Base-by-base conservation (phyloP, 1,140 invertebrate species). In the Drosophila pseudoananassae region DNA sequence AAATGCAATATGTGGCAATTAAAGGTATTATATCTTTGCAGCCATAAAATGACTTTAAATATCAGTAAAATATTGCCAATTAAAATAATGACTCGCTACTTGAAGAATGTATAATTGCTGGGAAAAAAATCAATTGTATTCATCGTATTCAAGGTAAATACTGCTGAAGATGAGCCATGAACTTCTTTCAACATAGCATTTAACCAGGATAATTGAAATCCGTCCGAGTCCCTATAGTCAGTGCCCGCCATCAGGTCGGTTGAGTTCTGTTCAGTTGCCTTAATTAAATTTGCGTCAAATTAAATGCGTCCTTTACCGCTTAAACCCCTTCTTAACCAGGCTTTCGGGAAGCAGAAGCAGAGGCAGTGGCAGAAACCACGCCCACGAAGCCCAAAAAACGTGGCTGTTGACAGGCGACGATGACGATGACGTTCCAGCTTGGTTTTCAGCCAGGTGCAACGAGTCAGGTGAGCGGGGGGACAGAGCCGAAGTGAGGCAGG, bases 231-330 rank as follows among this genome's bases (percentile, higher is more conserved):
- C 58, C 12, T n/a, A 50, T 31, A 17, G 27, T n/a, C 58, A 20
- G 25, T 23, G 3, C 29, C 2, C 59, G 20, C 20, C 9, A 15
- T 4, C 38, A n/a, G 40, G 27, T 36, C 5, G 17, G 29, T 36
- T 27, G 33, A 8, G 8, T 38, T 20, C 58, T 40, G 38, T 45
- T 68, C 27, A 66, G 65, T 55, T 76, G 76, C 50, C 74, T 78
- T 82, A 85, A 85, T 85, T 85, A 76, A 78, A 87, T 88, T 82
- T 78, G 58, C 36, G 61, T 54, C 70, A 87, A 82, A 87, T 85
- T 87, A 87, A 85, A 71, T 71, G 74, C 45, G 45, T 51, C 64
- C 63, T 64, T 73, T 73, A 8, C 27, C 29, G 33, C 49, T 71
- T 72, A 52, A 63, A 50, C 68, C 69, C 57, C 33, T 69, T 63